Percentiles rank a stretch among this genome's conserved stretches.
These are phyloP conservation scores for Flabesymbios commensalis DNA, from an alignment of 2,888 invertebrate genomes.

Conservation along the genomic window DNA sequence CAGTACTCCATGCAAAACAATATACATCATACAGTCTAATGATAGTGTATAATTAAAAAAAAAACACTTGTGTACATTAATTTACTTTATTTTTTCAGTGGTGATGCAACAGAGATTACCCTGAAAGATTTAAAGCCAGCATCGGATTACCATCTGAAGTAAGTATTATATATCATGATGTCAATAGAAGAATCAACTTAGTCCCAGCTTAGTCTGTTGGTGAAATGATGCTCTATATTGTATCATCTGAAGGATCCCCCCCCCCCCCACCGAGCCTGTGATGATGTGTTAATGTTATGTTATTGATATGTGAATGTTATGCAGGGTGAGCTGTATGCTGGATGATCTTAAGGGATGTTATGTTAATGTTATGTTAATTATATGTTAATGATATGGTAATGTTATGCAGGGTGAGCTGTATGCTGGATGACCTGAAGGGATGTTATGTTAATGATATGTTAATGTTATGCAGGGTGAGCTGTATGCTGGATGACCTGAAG, in stretches of 20 bases:
- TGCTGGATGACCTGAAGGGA: too few relatives aligned
- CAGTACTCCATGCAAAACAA: neutral
- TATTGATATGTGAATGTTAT: too few relatives aligned
- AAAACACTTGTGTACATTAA: neutral
- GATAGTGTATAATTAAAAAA: neutral
- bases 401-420: too few relatives aligned
- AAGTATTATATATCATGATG: slow-evolving; percentile 41
- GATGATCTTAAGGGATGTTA: too few relatives aligned
- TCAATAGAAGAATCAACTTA: neutral
- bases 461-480: slow-evolving; percentile 65
- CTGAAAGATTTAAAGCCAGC: slow-evolving; percentile 85
- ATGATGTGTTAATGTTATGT: too few relatives aligned
- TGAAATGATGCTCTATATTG: too few relatives aligned
- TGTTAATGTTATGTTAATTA: too few relatives aligned
- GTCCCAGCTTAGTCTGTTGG: neutral
- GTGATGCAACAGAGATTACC: slow-evolving; percentile 62
- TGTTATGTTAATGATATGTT: too few relatives aligned
- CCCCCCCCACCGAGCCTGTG: too few relatives aligned
- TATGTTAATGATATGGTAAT: too few relatives aligned
- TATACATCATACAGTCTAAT: neutral
- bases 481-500: slow-evolving; percentile 75
- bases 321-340: too few relatives aligned
- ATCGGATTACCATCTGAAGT: slow-evolving; percentile 82
- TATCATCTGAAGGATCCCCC: too few relatives aligned
- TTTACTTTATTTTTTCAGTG: slow-evolving; percentile 42